These are phyloP conservation scores for Lasioglossum zephyrum DNA, from an alignment of 2,888 invertebrate species.

Conservation along the genomic window DNA sequence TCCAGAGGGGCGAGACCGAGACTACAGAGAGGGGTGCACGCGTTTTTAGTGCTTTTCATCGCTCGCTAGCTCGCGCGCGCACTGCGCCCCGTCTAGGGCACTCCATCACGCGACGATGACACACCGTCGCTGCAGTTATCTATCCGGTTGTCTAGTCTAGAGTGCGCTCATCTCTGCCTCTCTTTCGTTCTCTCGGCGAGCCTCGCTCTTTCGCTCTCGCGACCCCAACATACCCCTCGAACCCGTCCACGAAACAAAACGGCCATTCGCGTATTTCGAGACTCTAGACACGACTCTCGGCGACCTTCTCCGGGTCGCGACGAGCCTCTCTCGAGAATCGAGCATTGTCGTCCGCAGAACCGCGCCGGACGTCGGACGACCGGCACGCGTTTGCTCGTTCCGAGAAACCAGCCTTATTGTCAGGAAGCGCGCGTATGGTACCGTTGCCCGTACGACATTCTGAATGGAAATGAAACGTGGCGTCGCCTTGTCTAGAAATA, in stretches of 20 bases:
- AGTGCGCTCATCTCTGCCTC: slow-evolving; percentile 30
- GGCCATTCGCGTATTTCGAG: slow-evolving; percentile 33
- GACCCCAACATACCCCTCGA: slow-evolving; percentile 33
- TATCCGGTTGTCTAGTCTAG: slow-evolving; percentile 72
- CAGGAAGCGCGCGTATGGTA: slow-evolving; percentile 41
- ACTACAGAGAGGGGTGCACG: slow-evolving; percentile 58
- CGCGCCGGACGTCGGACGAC: slow-evolving; percentile 50
- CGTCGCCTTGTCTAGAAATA: not conserved
- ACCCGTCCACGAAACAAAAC: not conserved
- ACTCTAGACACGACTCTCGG: not conserved
- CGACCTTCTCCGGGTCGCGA: slow-evolving; percentile 13
- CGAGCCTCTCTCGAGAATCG: not conserved
- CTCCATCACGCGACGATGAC: slow-evolving; percentile 75
- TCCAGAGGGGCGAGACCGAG: slow-evolving; percentile 51
- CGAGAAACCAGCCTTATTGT: slow-evolving; percentile 52
- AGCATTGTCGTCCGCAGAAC: not conserved
- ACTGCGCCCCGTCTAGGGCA: slow-evolving; percentile 70
- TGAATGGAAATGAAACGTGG: slow-evolving; percentile 38
- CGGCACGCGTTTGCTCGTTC: slow-evolving; percentile 35
- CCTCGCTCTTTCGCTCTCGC: slow-evolving; percentile 26
- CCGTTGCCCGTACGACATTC: slow-evolving; percentile 37
- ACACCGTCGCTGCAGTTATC: slow-evolving; percentile 71
- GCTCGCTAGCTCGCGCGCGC: slow-evolving; percentile 24
- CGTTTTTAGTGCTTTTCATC: slow-evolving; percentile 75
- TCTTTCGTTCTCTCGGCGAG: slow-evolving; percentile 5